These are phyloP conservation scores for Bombus terrestris DNA, from an alignment of 1,140 invertebrate genomes.

Conservation along the genomic window DNA sequence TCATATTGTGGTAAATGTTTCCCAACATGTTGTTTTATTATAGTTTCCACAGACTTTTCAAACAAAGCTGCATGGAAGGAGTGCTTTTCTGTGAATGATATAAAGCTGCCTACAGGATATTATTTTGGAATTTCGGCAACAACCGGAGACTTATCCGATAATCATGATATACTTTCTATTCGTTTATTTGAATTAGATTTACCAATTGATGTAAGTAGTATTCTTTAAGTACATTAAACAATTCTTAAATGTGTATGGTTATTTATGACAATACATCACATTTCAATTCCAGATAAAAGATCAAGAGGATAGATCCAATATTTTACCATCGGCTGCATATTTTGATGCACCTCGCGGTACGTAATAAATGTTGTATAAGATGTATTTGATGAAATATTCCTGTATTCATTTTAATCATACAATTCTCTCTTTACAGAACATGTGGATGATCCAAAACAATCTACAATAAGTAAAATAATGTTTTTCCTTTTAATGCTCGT, in stretches of 20 bases:
- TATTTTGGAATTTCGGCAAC: constrained; percentile 97
- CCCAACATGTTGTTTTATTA: constrained; percentile 51
- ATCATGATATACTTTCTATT: constrained; percentile 97
- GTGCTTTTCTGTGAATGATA: constrained; percentile 95
- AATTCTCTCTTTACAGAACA: constrained; percentile 85
- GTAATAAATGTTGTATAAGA: constrained; percentile 7
- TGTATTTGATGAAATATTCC: neutral
- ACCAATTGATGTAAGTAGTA: constrained; percentile 86
- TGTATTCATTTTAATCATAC: constrained; percentile 10
- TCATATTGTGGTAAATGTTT: neutral
- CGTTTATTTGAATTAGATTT: constrained; percentile 95
- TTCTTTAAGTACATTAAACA: neutral
- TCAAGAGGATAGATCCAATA: constrained; percentile 88
- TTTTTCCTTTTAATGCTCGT: constrained; percentile 93
- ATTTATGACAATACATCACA: neutral
- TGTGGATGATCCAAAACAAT: constrained; percentile 92
- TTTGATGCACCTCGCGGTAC: constrained; percentile 91
- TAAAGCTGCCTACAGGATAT: constrained; percentile 97
- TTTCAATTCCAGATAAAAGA: constrained; percentile 84
- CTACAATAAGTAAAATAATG: constrained; percentile 92
- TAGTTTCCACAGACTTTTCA: constrained; percentile 95
- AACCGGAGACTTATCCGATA: constrained; percentile 98
- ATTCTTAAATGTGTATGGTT: neutral
- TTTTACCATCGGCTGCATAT: constrained; percentile 90
- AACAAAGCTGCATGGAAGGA: constrained; percentile 96